phyloP scores from a whole-genome alignment of 1,140 invertebrate species.

The Glossosoma conforme region DNA sequence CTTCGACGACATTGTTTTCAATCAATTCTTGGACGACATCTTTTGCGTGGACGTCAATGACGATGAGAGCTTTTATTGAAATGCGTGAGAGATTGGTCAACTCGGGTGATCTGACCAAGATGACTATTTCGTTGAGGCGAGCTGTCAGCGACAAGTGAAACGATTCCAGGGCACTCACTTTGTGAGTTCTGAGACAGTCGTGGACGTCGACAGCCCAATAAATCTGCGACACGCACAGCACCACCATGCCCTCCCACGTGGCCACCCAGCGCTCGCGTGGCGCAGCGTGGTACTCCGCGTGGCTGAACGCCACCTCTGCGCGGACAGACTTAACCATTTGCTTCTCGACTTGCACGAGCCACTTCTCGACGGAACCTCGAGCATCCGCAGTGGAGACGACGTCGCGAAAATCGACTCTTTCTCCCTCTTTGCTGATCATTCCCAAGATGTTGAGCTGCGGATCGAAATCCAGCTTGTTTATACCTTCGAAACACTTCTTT shows the following conservation, averaged over 20 bases:
- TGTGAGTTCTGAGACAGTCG: conserved; percentile 56
- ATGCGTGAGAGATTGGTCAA: conserved; percentile 62
- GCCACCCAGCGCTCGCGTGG: conserved; percentile 70
- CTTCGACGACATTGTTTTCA: conserved; percentile 61
- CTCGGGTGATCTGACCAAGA: conserved; percentile 52
- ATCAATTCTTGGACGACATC: conserved; percentile 78
- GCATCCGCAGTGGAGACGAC: conserved; percentile 73
- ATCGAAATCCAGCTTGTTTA: conserved; percentile 69
- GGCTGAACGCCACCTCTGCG: conserved; percentile 67
- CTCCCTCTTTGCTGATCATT: conserved; percentile 82
- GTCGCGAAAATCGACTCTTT: conserved; percentile 67
- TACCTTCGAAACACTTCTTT: conserved; percentile 88
- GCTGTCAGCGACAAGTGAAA: conserved; percentile 51
- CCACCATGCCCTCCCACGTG: conserved; percentile 86
- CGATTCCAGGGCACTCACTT: conserved; percentile 49
- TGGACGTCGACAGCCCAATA: conserved; percentile 85
- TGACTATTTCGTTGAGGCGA: conserved; percentile 63
- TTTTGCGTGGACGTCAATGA: conserved; percentile 87
- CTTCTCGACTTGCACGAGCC: conserved; percentile 80
- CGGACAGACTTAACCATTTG: conserved; percentile 76
- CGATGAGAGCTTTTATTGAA: conserved; percentile 80
- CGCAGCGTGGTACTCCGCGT: conserved; percentile 62
- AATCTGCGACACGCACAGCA: conserved; percentile 79
- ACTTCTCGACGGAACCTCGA: conserved; percentile 87
- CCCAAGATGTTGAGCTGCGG: conserved; percentile 71